Conservation (phyloP, 2,888 invertebrate genomes). For the Chloromyia formosa region DNA sequence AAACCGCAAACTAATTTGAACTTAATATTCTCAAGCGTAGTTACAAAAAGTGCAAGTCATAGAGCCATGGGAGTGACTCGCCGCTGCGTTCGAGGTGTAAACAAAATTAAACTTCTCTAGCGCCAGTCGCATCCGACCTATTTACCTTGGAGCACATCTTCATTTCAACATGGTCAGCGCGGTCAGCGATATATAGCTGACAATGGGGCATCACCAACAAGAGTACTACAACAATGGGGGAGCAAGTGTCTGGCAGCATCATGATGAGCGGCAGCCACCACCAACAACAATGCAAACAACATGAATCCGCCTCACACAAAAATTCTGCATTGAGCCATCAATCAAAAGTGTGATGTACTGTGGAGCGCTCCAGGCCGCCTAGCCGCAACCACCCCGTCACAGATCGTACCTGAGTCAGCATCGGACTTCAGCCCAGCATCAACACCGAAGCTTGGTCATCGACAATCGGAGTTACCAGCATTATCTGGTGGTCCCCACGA, state of each 20-base stretch:
- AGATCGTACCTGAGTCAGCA: background rate
- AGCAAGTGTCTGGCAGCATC: slow-evolving; percentile 44
- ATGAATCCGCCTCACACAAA: slow-evolving; percentile 48
- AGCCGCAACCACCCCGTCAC: slow-evolving; percentile 39
- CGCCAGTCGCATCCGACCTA: slow-evolving; percentile 42
- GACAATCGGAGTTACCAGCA: slow-evolving; percentile 1
- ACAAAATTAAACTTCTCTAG: slow-evolving; percentile 44
- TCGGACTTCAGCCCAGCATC: background rate
- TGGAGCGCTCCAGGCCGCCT: slow-evolving; percentile 41
- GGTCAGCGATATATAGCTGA: slow-evolving; percentile 12
- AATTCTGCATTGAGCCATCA: slow-evolving; percentile 52
- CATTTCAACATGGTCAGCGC: slow-evolving; percentile 32
- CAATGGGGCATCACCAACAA: slow-evolving; percentile 15
- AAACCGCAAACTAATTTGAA: slow-evolving; percentile 43
- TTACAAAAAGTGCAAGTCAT: slow-evolving; percentile 35
- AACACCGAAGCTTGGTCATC: background rate
- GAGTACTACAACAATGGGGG: slow-evolving; percentile 24
- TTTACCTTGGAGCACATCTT: slow-evolving; percentile 38
- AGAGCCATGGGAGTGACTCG: slow-evolving; percentile 16
- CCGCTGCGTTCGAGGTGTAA: slow-evolving; percentile 37
- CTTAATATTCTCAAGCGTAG: slow-evolving; percentile 20
- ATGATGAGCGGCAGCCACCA: slow-evolving; percentile 45
- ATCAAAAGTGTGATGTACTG: slow-evolving; percentile 52
- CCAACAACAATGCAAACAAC: slow-evolving; percentile 20
- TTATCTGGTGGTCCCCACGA: background rate